These are phyloP conservation scores for Fukomys damarensis DNA, from an alignment of 2,113 vertebrate species.

Conservation along the genomic window DNA sequence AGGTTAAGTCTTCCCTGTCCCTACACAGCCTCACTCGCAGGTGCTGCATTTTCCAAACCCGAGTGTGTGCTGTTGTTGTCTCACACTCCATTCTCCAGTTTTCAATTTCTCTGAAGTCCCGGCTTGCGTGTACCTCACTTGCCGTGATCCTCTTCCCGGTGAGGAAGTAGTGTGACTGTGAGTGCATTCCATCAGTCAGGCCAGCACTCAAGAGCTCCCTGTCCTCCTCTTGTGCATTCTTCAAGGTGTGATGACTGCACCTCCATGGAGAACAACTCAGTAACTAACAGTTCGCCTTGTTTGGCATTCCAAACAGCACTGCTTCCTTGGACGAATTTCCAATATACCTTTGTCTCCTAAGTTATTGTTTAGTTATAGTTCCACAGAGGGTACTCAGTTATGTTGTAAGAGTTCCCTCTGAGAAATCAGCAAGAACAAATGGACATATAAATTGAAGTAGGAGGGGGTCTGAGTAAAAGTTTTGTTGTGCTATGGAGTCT, in stretches of 20 bases:
- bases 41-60: neutral
- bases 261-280: slow-evolving; percentile 36
- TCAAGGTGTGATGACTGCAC: slow-evolving; percentile 40
- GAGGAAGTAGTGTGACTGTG: neutral
- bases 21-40: neutral
- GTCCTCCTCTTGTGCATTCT: neutral
- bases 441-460: neutral
- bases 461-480: neutral
- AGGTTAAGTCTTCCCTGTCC: neutral
- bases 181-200: neutral
- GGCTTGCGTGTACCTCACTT: neutral
- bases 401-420: slow-evolving; percentile 42
- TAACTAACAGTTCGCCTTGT: neutral
- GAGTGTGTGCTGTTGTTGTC: neutral
- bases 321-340: slow-evolving; percentile 46
- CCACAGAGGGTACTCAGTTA: slow-evolving; percentile 46
- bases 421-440: slow-evolving; percentile 66
- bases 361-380: slow-evolving; percentile 56
- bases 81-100: neutral
- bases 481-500: neutral
- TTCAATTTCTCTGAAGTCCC: neutral
- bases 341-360: slow-evolving; percentile 56
- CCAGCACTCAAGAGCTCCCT: neutral
- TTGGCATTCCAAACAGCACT: slow-evolving; percentile 50
- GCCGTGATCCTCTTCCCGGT: neutral